phyloP scores from a whole-genome alignment of 2,797 vertebrate species.

The Notamacropus eugenii region DNA sequence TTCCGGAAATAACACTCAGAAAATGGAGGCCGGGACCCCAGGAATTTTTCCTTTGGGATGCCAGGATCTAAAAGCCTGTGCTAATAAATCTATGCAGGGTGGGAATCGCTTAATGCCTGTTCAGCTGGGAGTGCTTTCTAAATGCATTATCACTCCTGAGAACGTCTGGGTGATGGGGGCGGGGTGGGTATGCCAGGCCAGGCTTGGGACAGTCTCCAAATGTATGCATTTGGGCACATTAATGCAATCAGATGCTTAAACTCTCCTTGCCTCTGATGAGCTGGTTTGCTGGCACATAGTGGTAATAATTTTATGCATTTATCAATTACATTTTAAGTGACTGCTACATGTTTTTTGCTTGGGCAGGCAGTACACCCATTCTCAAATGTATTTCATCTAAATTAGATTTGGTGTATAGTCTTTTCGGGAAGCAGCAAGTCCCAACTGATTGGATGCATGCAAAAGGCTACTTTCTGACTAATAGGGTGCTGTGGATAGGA shows the following conservation, averaged over 20 bases:
- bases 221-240: conserved; percentile 78
- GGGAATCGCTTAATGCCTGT: conserved; percentile 13
- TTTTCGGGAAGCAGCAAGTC: conserved; percentile 43
- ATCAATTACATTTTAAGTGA: conserved; percentile 79
- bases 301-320: conserved; percentile 71
- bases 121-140: conserved; percentile 79
- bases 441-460: conserved; percentile 49
- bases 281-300: conserved; percentile 69
- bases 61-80: conserved; percentile 81
- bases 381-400: conserved; percentile 69
- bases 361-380: conserved; percentile 72
- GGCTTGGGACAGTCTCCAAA: conserved; percentile 65
- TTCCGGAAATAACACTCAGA: not conserved
- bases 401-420: conserved; percentile 67
- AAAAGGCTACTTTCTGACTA: conserved; percentile 15
- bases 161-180: conserved; percentile 52
- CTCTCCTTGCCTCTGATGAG: conserved; percentile 77
- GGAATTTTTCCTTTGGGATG: not conserved
- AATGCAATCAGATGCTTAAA: conserved; percentile 76
- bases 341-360: conserved; percentile 79
- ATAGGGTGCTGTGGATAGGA: not conserved
- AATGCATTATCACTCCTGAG: conserved; percentile 82
- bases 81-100: conserved; percentile 81
- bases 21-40: not conserved
- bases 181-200: conserved; percentile 64